Conservation (phyloP, 2,113 vertebrate species). For the Lycaon pictus region DNA sequence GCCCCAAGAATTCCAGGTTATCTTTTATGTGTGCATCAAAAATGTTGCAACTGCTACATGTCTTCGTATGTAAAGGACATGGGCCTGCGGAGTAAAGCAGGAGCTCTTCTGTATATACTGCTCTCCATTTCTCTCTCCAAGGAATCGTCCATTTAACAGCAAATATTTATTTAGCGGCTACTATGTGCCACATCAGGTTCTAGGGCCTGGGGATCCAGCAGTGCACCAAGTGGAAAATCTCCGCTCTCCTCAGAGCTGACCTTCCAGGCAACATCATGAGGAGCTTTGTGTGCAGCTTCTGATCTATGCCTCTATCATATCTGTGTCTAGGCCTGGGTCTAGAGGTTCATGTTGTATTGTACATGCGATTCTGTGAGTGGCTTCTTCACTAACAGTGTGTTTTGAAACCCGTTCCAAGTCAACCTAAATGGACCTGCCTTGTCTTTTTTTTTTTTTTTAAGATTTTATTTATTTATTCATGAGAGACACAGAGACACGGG, state of each 20-base stretch:
- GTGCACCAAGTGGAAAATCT: background rate
- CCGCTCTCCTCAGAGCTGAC: background rate
- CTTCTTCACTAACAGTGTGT: background rate
- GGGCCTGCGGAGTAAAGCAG: background rate
- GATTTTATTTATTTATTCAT: too few species aligned
- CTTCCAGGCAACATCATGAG: background rate
- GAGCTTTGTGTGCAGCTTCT: background rate
- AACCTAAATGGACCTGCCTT: background rate
- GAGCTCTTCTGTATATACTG: background rate
- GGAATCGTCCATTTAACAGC: background rate
- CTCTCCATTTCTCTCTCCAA: background rate
- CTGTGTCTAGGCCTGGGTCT: background rate
- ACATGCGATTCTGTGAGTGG: background rate
- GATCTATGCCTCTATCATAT: too few species aligned
- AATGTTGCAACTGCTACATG: background rate
- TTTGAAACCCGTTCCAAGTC: background rate
- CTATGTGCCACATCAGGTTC: background rate
- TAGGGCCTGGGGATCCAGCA: background rate
- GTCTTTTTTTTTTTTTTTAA: background rate
- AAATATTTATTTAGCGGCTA: background rate
- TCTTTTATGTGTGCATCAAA: background rate
- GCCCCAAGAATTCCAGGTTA: background rate
- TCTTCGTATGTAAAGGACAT: background rate
- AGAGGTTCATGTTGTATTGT: background rate
- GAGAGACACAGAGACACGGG: too few species aligned